Conservation (phyloP, 2,797 vertebrate genomes). For the Sphaeramia orbicularis region DNA sequence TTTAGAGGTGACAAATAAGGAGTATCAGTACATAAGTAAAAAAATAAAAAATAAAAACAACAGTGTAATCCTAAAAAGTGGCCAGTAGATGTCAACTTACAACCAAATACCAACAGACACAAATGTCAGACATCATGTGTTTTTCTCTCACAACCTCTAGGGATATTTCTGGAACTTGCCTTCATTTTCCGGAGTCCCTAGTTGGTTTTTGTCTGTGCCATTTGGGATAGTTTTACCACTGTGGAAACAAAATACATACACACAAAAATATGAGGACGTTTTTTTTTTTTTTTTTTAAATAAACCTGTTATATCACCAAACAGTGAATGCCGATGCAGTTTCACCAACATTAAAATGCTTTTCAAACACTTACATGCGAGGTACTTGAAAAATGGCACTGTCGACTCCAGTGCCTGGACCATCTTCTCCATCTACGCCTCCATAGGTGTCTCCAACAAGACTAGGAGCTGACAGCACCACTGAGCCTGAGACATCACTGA, state of each 20-base stretch:
- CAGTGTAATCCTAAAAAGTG: constrained; percentile 1
- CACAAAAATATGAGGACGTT: not conserved
- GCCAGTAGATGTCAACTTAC: constrained; percentile 68
- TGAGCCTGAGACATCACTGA: constrained; percentile 90
- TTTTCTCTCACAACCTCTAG: not conserved
- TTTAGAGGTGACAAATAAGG: constrained; percentile 1
- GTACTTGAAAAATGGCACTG: constrained; percentile 93
- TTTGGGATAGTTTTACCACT: constrained; percentile 95
- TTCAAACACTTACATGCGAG: constrained; percentile 90
- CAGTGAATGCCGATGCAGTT: not conserved
- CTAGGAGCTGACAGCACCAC: constrained; percentile 92
- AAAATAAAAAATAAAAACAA: not conserved
- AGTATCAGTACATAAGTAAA: not conserved
- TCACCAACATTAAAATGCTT: constrained; percentile 75
- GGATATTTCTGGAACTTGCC: constrained; percentile 75
- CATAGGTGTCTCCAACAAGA: constrained; percentile 87
- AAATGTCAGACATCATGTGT: not conserved
- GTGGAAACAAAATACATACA: not conserved
- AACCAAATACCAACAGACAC: constrained; percentile 11
- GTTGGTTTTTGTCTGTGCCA: constrained; percentile 86
- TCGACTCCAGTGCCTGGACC: constrained; percentile 91
- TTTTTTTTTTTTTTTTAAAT: not conserved
- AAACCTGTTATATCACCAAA: not conserved
- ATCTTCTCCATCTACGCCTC: constrained; percentile 91
- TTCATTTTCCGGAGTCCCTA: constrained; percentile 87